Conservation (phyloP, 2,113 vertebrate genomes). For the Acrocephalus arundinaceus region DNA sequence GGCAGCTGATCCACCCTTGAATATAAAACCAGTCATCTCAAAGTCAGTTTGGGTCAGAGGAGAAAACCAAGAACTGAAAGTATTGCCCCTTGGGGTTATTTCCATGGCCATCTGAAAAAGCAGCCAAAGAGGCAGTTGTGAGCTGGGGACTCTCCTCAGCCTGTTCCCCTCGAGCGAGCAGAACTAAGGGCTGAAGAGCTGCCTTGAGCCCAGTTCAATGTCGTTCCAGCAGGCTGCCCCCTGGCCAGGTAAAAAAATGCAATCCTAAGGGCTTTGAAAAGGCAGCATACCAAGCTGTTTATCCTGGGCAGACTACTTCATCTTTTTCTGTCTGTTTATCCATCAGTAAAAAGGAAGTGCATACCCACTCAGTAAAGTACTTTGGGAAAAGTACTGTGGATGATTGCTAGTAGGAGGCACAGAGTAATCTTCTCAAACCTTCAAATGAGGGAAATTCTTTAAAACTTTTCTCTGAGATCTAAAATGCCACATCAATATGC, state of each 20-base stretch:
- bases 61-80: not conserved
- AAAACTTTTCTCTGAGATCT: not conserved
- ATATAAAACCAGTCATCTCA: not conserved
- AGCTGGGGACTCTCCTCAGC: not conserved
- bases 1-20: not conserved
- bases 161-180: fast-evolving
- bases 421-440: conserved; percentile 3
- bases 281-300: not conserved
- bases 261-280: not conserved
- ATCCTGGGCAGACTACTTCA: not conserved
- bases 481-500: not conserved
- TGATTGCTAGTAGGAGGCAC: conserved; percentile 23
- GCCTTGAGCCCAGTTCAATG: fast-evolving
- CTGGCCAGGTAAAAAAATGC: not conserved
- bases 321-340: not conserved
- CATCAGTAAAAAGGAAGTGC: not conserved
- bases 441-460: not conserved
- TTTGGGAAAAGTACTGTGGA: not conserved
- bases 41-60: not conserved
- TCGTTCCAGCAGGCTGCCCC: not conserved
- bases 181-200: not conserved
- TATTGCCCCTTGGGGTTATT: not conserved
- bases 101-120: not conserved
- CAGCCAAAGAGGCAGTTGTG: fast-evolving
- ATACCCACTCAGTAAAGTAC: not conserved